Evolutionary conservation across 30 jellyfish, hydroid and myxozoan species (phyloP), one percentile per base, ranked within the genome.

Genomic region (Nemopilema nomurai): DNA sequence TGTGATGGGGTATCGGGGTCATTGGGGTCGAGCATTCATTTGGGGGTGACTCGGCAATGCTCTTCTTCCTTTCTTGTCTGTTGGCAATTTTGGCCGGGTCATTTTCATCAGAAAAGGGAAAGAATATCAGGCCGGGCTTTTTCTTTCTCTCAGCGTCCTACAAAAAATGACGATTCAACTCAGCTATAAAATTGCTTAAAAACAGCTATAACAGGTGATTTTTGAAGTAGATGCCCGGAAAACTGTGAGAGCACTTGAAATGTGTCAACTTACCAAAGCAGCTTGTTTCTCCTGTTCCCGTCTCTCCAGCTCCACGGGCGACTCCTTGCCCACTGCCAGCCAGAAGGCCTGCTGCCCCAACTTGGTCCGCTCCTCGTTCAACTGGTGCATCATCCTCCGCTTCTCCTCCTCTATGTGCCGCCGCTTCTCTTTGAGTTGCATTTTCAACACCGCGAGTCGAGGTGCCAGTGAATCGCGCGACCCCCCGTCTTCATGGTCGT

Each of bases 361-460:
- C 67, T 71, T 89, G 67, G 53, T 29, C 18, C 95, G 76, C 67
- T 90, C 99, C 84, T 94, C 95, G 67, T 78, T 89, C 99, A 97
- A 94, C 62, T 86, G 89, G 24, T 71, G 86, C 79, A 53, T 78
- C 92, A 79, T 90, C 51, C 66, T 87, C 79, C 89, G 83, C 89
- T 94, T 94, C 72, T 94, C 99, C 70, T 86, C 92, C 49, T 94
- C 99, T 26, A 94, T 90, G 52, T 90, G 97, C 28, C 92, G 83
- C 29, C 99, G 70, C 69, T 84, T 89, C 71, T 94, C 97, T 67
- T 94, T 97, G 72, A 94, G 87, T 85, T 94, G 92, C 99, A 94
- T 94, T 49, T 92, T 91, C 91, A 94, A 69, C 0, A 86, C 68
- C 4, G 97, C 96, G 28, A 94, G 76, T 8, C 99, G 92, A 19